Percentiles rank a stretch among this genome's conserved stretches.
phyloP scores from a whole-genome alignment of 1,140 invertebrate species.

The Acyrthosiphon pisum region DNA sequence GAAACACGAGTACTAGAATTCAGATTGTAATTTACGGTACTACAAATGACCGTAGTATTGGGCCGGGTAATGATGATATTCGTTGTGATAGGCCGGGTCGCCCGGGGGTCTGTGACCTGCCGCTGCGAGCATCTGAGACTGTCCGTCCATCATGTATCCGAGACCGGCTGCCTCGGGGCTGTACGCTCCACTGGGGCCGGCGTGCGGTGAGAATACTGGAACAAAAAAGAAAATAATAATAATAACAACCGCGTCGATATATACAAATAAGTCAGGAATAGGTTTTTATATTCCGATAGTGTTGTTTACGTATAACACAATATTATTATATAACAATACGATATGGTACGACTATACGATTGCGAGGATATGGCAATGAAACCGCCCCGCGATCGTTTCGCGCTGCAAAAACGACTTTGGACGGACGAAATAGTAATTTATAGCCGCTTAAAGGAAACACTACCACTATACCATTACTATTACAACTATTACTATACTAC shows the following conservation, averaged over 20 bases:
- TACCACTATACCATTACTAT: neutral
- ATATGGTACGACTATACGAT: neutral
- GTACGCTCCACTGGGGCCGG: constrained; percentile 91
- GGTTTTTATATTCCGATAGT: neutral
- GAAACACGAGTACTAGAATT: constrained; percentile 42
- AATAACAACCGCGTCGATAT: neutral
- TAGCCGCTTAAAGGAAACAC: constrained; percentile 39
- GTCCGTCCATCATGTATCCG: constrained; percentile 97
- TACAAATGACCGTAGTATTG: constrained; percentile 83
- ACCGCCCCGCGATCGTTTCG: neutral
- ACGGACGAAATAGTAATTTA: constrained; percentile 44
- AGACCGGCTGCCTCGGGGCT: constrained; percentile 88
- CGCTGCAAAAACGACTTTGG: constrained; percentile 28
- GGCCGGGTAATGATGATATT: constrained; percentile 83
- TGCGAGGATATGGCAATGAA: neutral
- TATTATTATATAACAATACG: neutral
- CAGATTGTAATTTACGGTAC: constrained; percentile 24
- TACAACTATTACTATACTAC: neutral
- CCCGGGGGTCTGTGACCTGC: constrained; percentile 80
- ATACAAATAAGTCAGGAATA: neutral
- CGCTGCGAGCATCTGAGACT: constrained; percentile 82
- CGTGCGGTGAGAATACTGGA: constrained; percentile 86
- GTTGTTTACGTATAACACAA: neutral
- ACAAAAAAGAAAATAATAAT: constrained; percentile 61
- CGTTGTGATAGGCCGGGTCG: constrained; percentile 88